Base-by-base conservation (phyloP, 2,113 vertebrate species). In the Eolophus roseicapilla region DNA sequence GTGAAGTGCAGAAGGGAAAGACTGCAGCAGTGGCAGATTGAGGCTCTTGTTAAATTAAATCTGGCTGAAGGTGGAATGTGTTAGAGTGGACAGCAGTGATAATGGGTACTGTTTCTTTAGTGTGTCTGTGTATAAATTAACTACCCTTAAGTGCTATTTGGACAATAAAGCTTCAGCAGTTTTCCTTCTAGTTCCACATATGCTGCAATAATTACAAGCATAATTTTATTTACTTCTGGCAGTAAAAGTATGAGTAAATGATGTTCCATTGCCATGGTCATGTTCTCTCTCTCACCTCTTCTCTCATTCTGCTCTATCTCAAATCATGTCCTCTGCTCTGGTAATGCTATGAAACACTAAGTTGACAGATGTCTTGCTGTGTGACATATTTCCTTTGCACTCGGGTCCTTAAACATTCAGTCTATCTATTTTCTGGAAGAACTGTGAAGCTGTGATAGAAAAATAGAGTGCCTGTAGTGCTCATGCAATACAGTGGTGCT, bases 31-130 rank as follows among this genome's bases (percentile, higher is more conserved):
- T 41, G 78, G 95, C 90, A 96, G 91, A 96, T 92, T 95, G 93
- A 97, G 76, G 62, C 35, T 97, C 71, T 88, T 81, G 50, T 91
- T 96, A 95, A 97, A 97, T 97, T 96, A 97, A 97, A 97, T 94
- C 92, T 85, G 92, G 80, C 82, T 93, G 93, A 94, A 96, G 91
- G 96, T 70, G 76, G 86, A 91, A 92, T 78, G 74, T 44, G 50
- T 90, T 82, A 78, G 92, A 94, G 93, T 95, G 93, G 96, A 96
- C 93, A 67, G 79, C 92, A 79, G 82, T 68, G 94, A 97, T 96
- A 97, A 97, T 93, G 88, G 87, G 57, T 20, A 53, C 85, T 52
- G 73, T 83, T 94, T 83, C 94, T 96, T 90, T 82, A 53, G 63
- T 82, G 83, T 81, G 55, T 63, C 88, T 87, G n/a, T 44, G 35